Percentiles rank a stretch among this genome's conserved stretches.
phyloP scores from a whole-genome alignment of 1,140 invertebrate species.

The Pararge aegeria region DNA sequence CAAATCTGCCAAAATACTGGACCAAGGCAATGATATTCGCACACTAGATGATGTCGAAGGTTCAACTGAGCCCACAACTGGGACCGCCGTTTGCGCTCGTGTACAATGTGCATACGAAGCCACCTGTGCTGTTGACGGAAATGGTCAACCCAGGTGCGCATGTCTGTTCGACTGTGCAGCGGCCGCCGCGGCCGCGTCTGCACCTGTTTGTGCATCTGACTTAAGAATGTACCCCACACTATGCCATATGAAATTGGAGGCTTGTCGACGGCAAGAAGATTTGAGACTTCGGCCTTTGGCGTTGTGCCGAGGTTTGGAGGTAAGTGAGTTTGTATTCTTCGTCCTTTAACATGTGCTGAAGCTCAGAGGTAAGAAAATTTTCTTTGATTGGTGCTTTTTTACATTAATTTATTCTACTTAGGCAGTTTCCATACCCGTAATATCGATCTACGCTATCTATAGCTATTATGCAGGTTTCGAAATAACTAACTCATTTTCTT shows the following conservation, averaged over 20 bases:
- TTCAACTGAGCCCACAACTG: conserved; percentile 42
- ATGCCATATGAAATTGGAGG: conserved; percentile 92
- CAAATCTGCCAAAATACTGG: conserved; percentile 44
- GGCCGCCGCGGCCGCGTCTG: conserved; percentile 70
- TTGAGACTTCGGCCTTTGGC: conserved; percentile 82
- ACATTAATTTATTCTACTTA: too few relatives aligned
- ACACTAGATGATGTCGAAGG: conserved; percentile 48
- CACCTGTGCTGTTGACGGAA: conserved; percentile 87
- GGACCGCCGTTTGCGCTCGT: conserved; percentile 84
- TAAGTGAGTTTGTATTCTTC: conserved; percentile 29
- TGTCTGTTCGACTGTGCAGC: conserved; percentile 87
- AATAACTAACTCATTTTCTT: too few relatives aligned
- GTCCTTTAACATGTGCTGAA: neutral
- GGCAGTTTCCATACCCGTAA: too few relatives aligned
- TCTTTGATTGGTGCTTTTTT: too few relatives aligned
- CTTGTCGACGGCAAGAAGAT: conserved; percentile 90
- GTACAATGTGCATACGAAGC: conserved; percentile 92
- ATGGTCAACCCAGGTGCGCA: conserved; percentile 81
- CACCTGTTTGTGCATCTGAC: conserved; percentile 91
- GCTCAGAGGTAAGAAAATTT: conserved; percentile 51
- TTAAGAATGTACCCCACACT: conserved; percentile 89
- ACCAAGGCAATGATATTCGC: conserved; percentile 56
- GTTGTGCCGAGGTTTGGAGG: conserved; percentile 64
- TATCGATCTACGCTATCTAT: too few relatives aligned
- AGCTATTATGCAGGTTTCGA: too few relatives aligned